Base-by-base conservation (phyloP, 2,113 vertebrate genomes). In the Sardina pilchardus region DNA sequence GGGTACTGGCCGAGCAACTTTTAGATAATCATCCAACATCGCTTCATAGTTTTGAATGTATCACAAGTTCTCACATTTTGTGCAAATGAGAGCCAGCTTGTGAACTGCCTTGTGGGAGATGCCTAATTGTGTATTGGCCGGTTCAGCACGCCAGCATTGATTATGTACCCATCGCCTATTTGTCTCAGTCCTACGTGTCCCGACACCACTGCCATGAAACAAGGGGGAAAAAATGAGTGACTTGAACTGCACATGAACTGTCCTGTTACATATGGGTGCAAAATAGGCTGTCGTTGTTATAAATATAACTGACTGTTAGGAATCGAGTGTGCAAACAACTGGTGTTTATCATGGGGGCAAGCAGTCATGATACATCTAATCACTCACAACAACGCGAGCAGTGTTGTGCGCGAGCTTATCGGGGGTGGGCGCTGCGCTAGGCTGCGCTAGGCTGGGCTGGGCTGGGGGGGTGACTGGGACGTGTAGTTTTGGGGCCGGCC, bases 11-110 rank as follows among this genome's bases (percentile, higher is more conserved):
- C 0, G 26, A 14, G 71, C 14, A 78, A 78, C 71, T 78, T 30
- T 78, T 78, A 59, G 53, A 59, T 59, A 78, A 78, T 78, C 30
- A 78, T 78, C 71, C 34, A 39, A 78, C 71, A 3, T 78, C 71
- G 17, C 71, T 3, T 36, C 21, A 34, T 78, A 34, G 14, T 30
- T 16, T 78, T 78, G 4, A 78, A 16, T 75, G 30, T 34, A 14
- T 36, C 59, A 63, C 53, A 56, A 19, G 59, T 2, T 34, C 26
- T 34, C 30, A 34, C 10, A 14, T 34, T 34, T 26, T 30, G 1
- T 34, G 26, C 26, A 14, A 34, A 34, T 16, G 21, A 59, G 53
- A 7, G 53, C 53, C 19, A 59, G 19, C 21, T 53, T 53, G 53
- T 59, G 17, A 50, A 16, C 12, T 50, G 48, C 17, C 17, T 16